A percentile compares a stretch with the other conserved stretches of the same genome.
phyloP scores from a whole-genome alignment of 2,888 invertebrate species.

The Lottia gigantea region DNA sequence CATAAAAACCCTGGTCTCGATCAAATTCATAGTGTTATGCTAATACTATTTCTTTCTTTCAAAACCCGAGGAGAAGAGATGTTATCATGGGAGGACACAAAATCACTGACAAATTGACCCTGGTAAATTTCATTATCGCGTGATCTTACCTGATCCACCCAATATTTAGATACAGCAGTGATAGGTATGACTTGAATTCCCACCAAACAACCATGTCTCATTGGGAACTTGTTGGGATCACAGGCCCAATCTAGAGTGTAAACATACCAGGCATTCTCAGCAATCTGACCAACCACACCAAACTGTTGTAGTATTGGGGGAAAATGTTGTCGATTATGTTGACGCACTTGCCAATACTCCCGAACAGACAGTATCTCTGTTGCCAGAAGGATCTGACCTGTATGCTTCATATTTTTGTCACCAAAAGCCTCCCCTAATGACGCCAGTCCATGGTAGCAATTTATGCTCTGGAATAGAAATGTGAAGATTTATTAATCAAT shows the following conservation, averaged over 20 bases:
- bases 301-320: conserved; percentile 46
- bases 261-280: conserved; percentile 48
- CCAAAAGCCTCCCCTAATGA: conserved; percentile 48
- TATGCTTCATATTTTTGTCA: conserved; percentile 38
- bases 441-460: conserved; percentile 52
- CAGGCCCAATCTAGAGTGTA: conserved; percentile 58
- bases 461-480: conserved; percentile 39
- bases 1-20: too few species aligned
- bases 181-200: conserved; percentile 57
- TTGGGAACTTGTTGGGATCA: conserved; percentile 51
- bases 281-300: conserved; percentile 50
- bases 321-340: conserved; percentile 46
- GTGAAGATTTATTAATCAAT: background rate
- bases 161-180: conserved; percentile 48
- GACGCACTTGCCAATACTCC: conserved; percentile 54
- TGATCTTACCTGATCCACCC: conserved; percentile 51
- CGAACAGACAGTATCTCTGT: conserved; percentile 51
- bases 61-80: too few species aligned
- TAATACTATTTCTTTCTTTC: too few species aligned
- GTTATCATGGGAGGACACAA: too few species aligned
- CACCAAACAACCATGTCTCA: conserved; percentile 54
- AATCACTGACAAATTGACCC: too few species aligned
- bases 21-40: too few species aligned
- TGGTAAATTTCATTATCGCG: too few species aligned
- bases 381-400: conserved; percentile 49